Evolutionary conservation across 1,140 invertebrate species (phyloP).

Genomic region (Leptestheria dahalacensis): DNA sequence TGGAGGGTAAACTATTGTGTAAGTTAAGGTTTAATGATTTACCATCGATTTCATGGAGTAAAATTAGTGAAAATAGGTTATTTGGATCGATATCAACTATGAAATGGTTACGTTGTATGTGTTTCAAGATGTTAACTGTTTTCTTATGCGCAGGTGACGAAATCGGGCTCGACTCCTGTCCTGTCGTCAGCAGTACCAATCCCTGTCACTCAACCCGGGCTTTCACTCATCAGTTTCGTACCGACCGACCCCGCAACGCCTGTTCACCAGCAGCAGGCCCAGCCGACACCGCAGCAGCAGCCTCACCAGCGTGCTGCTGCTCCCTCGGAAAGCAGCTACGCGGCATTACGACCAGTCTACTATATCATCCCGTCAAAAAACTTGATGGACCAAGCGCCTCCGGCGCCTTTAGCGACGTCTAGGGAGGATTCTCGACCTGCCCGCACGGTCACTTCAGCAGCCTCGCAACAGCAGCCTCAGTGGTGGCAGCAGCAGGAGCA

Average conservation of each 20-base stretch:
- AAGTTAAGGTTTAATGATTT: no score
- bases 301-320: not conserved
- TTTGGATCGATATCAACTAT: no score
- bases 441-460: slow-evolving; percentile 22
- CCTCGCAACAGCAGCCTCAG: slow-evolving; percentile 26
- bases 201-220: not conserved
- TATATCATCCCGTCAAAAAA: slow-evolving; percentile 8
- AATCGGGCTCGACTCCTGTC: not conserved
- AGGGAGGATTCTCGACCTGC: slow-evolving; percentile 2
- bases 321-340: no score
- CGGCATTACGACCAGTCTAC: not conserved
- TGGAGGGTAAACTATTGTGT: no score
- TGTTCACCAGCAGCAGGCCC: not conserved
- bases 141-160: no score
- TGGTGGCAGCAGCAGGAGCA: slow-evolving; percentile 28
- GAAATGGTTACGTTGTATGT: no score
- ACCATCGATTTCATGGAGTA: no score
- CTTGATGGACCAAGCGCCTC: not conserved
- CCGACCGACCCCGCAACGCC: not conserved
- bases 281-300: not conserved
- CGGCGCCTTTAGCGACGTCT: not conserved
- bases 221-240: slow-evolving; percentile 7
- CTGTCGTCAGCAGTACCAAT: not conserved
- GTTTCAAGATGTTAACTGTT: no score
- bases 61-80: no score